Base-by-base conservation (phyloP, 2,797 vertebrate species). In the Peromyscus nudipes region DNA sequence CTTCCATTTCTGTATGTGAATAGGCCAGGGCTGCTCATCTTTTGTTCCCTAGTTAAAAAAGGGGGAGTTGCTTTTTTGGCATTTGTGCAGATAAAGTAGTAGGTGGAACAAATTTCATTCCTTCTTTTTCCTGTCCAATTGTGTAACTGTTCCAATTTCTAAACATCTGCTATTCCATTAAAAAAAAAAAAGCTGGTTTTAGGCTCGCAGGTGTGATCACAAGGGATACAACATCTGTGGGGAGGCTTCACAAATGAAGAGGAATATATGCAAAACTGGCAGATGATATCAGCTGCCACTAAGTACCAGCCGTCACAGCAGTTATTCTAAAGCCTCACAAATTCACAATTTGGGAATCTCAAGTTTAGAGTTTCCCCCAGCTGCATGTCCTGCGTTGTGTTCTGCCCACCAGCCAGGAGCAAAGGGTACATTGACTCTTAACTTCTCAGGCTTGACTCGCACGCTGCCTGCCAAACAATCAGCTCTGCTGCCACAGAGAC, bases 171-270 rank as follows among this genome's bases (percentile, higher is more conserved):
- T 89, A 90, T 91, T 84, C 60, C 10, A 14, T 60, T 95, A 62
- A 89, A 76, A 62, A 87, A 85, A 64, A 87, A 73, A 71, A 73
- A 96, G 93, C 76, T 97, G 62, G 97, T 96, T 98, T 98, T 98
- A 98, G 92, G 96, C 95, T 94, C 98, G 97, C 98, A 98, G 98
- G 97, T 98, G 98, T 98, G 98, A 98, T 97, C 79, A 71, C 37
- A 90, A 91, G 97, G 96, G 95, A 98, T 67, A 96, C 97, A 98
- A 98, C 97, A 98, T 98, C 98, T 98, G 97, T 98, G 98, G 97
- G 84, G 97, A 60, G n/a, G 75, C 96, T 95, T 40, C 96, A 92
- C 97, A 98, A 98, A 98, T 6, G 62, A 96, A 97, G 80, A 75
- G 84, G 86, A 98, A 98, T 97, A 94, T 95, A 87, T 37, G 37